These are phyloP conservation scores for Poliocrania exsul DNA, from an alignment of 2,797 vertebrate species.

Conservation along the genomic window DNA sequence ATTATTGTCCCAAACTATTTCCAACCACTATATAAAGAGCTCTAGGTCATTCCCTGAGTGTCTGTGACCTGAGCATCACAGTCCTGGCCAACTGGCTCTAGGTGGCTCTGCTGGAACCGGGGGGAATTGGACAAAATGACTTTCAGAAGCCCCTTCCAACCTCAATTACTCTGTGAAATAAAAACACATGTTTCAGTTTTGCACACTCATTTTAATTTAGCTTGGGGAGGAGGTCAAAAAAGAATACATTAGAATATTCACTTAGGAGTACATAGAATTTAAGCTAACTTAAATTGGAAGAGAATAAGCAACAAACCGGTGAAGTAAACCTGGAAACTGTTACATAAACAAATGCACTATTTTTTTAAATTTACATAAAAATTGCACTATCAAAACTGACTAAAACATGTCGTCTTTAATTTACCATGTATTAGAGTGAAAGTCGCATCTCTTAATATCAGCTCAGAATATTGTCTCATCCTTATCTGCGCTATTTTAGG, in stretches of 20 bases:
- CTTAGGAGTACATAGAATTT: background rate
- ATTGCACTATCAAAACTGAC: background rate
- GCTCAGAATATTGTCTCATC: background rate
- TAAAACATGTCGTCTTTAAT: background rate
- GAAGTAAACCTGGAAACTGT: background rate
- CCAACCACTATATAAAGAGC: background rate
- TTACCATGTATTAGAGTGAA: background rate
- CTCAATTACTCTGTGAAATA: background rate
- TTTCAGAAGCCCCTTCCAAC: background rate
- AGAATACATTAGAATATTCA: background rate
- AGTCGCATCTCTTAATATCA: background rate
- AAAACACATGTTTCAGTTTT: background rate
- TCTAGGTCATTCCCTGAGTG: background rate
- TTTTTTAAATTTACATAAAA: background rate
- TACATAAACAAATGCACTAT: background rate
- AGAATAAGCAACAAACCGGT: background rate
- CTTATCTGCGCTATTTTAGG: background rate
- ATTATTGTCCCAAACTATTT: background rate
- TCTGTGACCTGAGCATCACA: background rate
- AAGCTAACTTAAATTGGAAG: background rate
- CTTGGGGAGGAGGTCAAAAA: background rate
- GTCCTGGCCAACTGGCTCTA: background rate
- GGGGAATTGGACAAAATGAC: background rate
- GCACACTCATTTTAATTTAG: background rate
- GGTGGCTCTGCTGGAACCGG: background rate